Evolutionary conservation across 92 coral and sea anemone species (phyloP).

Genomic region (Palythoa caribaeorum): DNA sequence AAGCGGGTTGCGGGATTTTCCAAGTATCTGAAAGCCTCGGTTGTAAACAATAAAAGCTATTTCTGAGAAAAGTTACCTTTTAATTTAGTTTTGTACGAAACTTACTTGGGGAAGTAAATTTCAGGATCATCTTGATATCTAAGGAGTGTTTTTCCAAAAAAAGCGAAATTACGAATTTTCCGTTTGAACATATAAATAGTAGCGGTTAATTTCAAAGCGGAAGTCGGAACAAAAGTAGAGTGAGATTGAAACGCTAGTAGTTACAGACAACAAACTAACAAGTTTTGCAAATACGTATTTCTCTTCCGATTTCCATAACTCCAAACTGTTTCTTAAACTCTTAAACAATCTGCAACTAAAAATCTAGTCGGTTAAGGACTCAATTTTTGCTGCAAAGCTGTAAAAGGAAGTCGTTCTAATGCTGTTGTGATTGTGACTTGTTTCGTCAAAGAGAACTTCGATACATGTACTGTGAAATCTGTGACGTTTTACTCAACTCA

Average conservation of each 20-base stretch:
- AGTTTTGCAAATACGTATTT: too few relatives aligned
- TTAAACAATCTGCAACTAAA: neutral
- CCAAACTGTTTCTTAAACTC: neutral
- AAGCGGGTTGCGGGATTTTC: constrained; percentile 18
- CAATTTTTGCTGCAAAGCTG: neutral
- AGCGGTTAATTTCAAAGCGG: constrained; percentile 6
- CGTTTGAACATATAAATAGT: constrained; percentile 12
- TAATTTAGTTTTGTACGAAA: neutral
- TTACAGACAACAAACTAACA: neutral
- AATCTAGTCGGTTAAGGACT: neutral
- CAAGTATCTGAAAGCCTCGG: neutral
- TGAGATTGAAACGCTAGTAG: neutral
- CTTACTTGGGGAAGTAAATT: neutral
- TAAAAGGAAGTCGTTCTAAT: neutral
- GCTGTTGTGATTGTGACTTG: neutral
- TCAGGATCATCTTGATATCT: neutral
- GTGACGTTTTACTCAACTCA: constrained; percentile 67
- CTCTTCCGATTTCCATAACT: neutral
- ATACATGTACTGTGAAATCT: constrained; percentile 62
- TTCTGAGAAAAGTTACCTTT: constrained; percentile 28
- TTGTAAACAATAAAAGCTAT: constrained; percentile 16
- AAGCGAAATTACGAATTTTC: constrained; percentile 6
- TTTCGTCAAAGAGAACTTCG: neutral
- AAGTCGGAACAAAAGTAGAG: neutral
- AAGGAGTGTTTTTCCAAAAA: neutral